Conservation (phyloP, 2,797 vertebrate species). For the Acomys russatus region DNA sequence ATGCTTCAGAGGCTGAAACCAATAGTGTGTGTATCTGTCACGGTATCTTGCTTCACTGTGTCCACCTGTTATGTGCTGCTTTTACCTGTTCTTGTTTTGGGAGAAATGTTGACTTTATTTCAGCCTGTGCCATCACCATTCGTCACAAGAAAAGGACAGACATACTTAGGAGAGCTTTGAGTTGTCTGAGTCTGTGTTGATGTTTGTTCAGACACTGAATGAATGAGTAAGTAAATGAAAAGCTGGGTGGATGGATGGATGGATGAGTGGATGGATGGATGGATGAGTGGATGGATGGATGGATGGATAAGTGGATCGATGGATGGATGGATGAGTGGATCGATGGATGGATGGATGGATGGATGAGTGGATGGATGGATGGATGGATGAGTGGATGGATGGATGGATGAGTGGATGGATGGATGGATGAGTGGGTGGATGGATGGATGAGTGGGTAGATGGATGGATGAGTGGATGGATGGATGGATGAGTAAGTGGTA, state of each 20-base stretch:
- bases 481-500: too few relatives aligned
- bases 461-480: too few relatives aligned
- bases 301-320: too few relatives aligned
- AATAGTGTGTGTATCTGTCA: fast-evolving
- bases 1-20: neutral
- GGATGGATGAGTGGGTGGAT: too few relatives aligned
- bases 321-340: too few relatives aligned
- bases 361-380: too few relatives aligned
- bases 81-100: neutral
- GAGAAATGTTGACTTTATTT: neutral
- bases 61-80: neutral
- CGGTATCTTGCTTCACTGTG: neutral
- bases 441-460: too few relatives aligned
- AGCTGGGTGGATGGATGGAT: too few relatives aligned
- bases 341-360: too few relatives aligned
- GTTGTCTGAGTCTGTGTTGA: neutral
- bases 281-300: neutral
- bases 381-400: too few relatives aligned
- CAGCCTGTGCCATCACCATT: neutral
- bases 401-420: too few relatives aligned
- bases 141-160: neutral
- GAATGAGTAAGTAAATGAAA: neutral
- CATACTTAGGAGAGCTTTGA: neutral
- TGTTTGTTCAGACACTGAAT: neutral
- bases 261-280: too few relatives aligned